Evolutionary conservation across 2,797 vertebrate genomes (phyloP).

Genomic region (Pseudochirops cupreus): DNA sequence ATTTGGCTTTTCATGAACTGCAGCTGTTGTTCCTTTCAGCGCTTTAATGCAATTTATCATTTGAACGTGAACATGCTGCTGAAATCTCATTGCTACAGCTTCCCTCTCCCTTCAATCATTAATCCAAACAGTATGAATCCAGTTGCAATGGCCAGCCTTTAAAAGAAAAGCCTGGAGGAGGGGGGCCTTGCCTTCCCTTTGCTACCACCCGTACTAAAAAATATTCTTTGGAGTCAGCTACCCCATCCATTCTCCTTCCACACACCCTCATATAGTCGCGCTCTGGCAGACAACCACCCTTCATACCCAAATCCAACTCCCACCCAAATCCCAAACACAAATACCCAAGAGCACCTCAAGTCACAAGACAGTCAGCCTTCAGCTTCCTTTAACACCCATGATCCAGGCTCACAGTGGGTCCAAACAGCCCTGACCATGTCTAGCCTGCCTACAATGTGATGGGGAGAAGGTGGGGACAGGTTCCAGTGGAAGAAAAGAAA

Average conservation of each 20-base stretch:
- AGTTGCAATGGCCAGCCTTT: constrained; percentile 78
- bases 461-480: background rate
- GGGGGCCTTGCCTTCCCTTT: constrained; percentile 71
- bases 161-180: background rate
- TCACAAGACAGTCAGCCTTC: background rate
- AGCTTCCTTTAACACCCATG: background rate
- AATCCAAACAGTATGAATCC: constrained; percentile 82
- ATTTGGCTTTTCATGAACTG: constrained; percentile 83
- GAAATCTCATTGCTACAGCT: constrained; percentile 75
- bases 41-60: constrained; percentile 84
- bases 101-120: constrained; percentile 80
- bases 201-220: constrained; percentile 63
- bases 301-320: constrained; percentile 37
- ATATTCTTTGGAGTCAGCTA: constrained; percentile 43
- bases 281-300: constrained; percentile 40
- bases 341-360: background rate
- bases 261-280: rapidly evolving
- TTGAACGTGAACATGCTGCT: constrained; percentile 76
- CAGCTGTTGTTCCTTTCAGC: constrained; percentile 85
- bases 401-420: background rate
- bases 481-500: constrained; percentile 54
- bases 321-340: constrained; percentile 4
- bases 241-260: constrained; percentile 46
- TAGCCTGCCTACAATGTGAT: background rate
- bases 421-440: background rate